These are phyloP conservation scores for Dicyrtoma fusca DNA, from an alignment of 2,888 invertebrate genomes.

Conservation along the genomic window DNA sequence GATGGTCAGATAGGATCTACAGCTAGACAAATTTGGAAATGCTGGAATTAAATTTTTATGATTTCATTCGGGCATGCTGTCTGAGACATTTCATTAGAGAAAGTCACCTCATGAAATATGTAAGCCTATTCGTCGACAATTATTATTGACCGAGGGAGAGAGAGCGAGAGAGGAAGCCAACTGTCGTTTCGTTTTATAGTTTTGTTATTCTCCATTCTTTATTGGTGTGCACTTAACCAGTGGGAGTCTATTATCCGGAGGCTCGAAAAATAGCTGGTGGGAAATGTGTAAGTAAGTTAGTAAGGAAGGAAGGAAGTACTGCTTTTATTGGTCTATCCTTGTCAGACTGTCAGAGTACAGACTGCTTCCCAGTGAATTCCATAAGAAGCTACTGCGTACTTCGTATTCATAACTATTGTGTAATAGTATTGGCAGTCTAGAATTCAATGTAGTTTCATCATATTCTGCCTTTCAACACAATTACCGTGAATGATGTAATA, in stretches of 20 bases:
- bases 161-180: neutral
- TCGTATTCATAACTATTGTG: too few species aligned
- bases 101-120: conserved; percentile 35
- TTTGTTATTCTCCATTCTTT: neutral
- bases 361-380: too few species aligned
- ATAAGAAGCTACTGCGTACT: too few species aligned
- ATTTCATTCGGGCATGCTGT: conserved; percentile 30
- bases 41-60: conserved; percentile 26
- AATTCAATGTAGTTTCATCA: too few species aligned
- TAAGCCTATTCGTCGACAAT: conserved; percentile 21
- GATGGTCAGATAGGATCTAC: neutral
- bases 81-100: conserved; percentile 33
- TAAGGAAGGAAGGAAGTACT: too few species aligned
- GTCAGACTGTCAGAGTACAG: too few species aligned
- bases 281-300: too few species aligned
- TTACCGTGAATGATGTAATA: too few species aligned
- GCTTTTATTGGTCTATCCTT: too few species aligned
- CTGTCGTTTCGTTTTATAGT: conserved; percentile 19
- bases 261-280: neutral
- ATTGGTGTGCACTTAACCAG: neutral
- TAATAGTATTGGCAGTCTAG: too few species aligned
- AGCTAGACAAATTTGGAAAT: neutral
- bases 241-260: conserved; percentile 13
- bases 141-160: conserved; percentile 23
- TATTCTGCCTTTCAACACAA: too few species aligned